Evolutionary conservation across 2,113 vertebrate genomes (phyloP).

Genomic region (Siphamia tubifer): DNA sequence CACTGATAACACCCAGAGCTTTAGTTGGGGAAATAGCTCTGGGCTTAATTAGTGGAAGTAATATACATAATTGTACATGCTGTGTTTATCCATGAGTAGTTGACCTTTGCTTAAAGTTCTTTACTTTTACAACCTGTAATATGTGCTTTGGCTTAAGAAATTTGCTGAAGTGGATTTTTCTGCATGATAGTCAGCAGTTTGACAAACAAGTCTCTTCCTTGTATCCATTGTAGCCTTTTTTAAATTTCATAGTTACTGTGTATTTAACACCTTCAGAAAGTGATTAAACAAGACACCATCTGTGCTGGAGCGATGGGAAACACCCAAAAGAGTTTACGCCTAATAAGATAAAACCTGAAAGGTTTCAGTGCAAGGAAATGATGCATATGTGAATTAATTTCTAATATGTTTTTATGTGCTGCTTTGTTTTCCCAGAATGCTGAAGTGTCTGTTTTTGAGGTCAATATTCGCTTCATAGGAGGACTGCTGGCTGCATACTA

Average conservation of each 20-base stretch:
- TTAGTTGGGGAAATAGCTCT: neutral
- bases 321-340: neutral
- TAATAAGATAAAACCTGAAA: too few species aligned
- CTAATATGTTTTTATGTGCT: neutral
- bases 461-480: constrained; percentile 97
- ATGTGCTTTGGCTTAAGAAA: too few species aligned
- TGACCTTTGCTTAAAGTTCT: neutral
- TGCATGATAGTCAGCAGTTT: too few species aligned
- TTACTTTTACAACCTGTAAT: neutral
- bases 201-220: too few species aligned
- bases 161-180: too few species aligned
- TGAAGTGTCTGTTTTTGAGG: constrained; percentile 97
- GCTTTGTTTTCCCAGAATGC: constrained; percentile 84
- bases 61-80: neutral
- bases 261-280: neutral
- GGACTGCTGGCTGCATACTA: constrained; percentile 94
- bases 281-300: neutral
- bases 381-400: neutral
- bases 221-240: neutral
- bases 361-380: neutral
- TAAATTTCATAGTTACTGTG: neutral
- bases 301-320: neutral
- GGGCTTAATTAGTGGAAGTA: neutral
- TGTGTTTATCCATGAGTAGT: neutral
- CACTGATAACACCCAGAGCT: neutral